Evolutionary conservation across 2,113 vertebrate species (phyloP), one percentile per base, ranked within the genome.

Genomic region (Cyrtonyx montezumae): DNA sequence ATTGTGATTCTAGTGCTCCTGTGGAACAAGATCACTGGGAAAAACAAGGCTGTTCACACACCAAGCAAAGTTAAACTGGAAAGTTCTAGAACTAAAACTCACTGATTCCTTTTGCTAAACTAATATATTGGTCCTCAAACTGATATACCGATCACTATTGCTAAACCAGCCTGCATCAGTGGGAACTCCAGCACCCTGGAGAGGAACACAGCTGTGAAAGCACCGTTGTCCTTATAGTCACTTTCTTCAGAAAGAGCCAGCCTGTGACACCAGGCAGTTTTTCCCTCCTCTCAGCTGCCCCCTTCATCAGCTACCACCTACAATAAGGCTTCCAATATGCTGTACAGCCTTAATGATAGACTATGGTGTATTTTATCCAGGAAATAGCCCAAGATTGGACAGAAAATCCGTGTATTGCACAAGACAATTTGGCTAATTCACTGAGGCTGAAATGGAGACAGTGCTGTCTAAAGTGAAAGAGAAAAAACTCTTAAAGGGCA

Each of bases 211-310:
- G 53, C 6, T 56, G 53, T 32, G 17, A 32, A 1, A 4, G n/a
- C 13, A 13, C 34, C 6, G 16, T 15, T 0, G 1, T 53, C 36
- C 25, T 36, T 22, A 1, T 7, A 17, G 12, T 17, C 0, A 0
- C 6, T 43, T 21, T 30, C 40, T 43, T 4, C 6, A 42, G 63
- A 19, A 14, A 3, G 0, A 51, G 42, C 15, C 80, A 88, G n/a
- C 18, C 37, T 40, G 42, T 67, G 75, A 82, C 59, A 82, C 4
- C 5, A 17, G 12, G 16, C 66, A 49, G 16, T 23, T 14, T 45
- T 66, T 62, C 36, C 49, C 16, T 69, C 13, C 45, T 58, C 18
- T 2, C 34, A 61, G 79, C 43, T 6, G 0, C 30, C 6, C 36
- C 83, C 30, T 45, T 32, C 58, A 19, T 6, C n/a, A 58, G 68